phyloP scores from a whole-genome alignment of 2,797 vertebrate genomes.

The Gila robusta region DNA sequence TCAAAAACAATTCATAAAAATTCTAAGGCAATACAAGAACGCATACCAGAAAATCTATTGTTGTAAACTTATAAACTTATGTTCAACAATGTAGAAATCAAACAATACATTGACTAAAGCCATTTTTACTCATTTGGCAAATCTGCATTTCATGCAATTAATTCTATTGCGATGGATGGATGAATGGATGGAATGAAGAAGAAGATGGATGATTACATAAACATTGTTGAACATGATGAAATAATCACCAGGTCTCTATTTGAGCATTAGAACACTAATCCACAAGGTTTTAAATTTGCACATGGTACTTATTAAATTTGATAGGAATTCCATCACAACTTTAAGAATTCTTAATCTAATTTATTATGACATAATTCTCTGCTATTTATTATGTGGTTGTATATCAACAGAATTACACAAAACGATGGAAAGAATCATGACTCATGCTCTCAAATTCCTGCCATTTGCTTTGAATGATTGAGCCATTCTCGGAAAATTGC shows the following conservation, averaged over 20 bases:
- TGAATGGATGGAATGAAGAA: too few species aligned
- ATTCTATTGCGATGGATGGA: neutral
- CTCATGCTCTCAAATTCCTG: conserved; percentile 1
- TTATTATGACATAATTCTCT: conserved; percentile 12
- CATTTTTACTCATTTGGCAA: neutral
- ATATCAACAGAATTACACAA: conserved; percentile 4
- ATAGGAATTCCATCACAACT: conserved; percentile 5
- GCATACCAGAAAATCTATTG: neutral
- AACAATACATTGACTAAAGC: neutral
- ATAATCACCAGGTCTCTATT: neutral
- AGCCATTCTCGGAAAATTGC: conserved; percentile 9
- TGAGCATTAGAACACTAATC: conserved; percentile 11
- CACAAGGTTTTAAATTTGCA: conserved; percentile 4
- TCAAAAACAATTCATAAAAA: neutral
- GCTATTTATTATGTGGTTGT: conserved; percentile 21
- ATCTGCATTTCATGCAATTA: neutral
- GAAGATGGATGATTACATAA: neutral
- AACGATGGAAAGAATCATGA: conserved; percentile 28
- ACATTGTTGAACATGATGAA: neutral
- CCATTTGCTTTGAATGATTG: conserved; percentile 19
- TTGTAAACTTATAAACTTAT: neutral
- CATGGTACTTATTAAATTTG: neutral
- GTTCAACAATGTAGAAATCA: neutral
- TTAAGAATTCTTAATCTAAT: conserved; percentile 7
- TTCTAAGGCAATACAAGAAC: neutral